A percentile compares a stretch with the other conserved stretches of the same genome.
These are phyloP conservation scores for Strix uralensis DNA, from an alignment of 2,113 vertebrate genomes.

Conservation along the genomic window DNA sequence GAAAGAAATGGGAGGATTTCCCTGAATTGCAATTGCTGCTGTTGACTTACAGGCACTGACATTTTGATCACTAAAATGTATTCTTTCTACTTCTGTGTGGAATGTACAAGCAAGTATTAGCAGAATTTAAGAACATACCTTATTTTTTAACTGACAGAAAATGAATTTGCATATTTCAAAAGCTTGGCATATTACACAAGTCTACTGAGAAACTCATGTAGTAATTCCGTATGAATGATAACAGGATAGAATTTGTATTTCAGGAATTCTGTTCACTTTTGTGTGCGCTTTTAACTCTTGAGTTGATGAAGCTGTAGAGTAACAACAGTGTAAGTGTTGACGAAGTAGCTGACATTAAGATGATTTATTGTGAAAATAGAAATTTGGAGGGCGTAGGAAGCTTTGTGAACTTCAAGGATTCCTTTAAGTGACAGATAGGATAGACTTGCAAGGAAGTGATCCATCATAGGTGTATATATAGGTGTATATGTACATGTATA, in stretches of 20 bases:
- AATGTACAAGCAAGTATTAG: not conserved
- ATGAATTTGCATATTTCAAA: not conserved
- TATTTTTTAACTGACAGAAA: not conserved
- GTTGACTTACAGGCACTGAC: not conserved
- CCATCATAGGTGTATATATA: not conserved
- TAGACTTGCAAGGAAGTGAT: not conserved
- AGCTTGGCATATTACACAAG: not conserved
- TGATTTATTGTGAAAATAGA: not conserved
- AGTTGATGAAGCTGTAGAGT: slow-evolving; percentile 24
- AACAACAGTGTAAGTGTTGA: not conserved
- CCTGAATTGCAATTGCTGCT: not conserved
- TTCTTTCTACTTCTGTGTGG: not conserved
- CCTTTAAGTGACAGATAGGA: not conserved
- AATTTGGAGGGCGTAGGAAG: not conserved
- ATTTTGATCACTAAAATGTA: not conserved
- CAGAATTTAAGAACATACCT: not conserved
- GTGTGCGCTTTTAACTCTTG: slow-evolving; percentile 14
- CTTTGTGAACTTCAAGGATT: not conserved
- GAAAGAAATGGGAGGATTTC: not conserved
- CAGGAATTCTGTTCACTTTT: not conserved
- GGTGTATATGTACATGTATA: not conserved
- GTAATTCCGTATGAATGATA: not conserved
- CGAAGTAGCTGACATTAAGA: not conserved
- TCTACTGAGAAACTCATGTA: not conserved
- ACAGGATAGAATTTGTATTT: not conserved